A percentile compares a stretch with the other conserved stretches of the same genome.
Conservation (phyloP, 2,113 vertebrate species). For the Haemorhous mexicanus region DNA sequence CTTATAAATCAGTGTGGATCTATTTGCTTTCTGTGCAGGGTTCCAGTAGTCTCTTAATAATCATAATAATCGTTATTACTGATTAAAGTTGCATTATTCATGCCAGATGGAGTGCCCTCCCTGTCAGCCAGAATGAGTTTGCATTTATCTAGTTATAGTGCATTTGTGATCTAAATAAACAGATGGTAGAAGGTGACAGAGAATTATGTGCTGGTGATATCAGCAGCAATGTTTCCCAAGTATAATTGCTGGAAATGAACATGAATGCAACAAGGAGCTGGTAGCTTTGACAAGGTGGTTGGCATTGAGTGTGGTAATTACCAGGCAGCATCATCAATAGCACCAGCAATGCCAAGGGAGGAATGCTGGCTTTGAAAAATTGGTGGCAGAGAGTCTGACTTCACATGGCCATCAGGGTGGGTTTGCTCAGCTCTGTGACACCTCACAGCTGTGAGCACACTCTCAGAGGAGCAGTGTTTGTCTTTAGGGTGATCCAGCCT, state of each 20-base stretch:
- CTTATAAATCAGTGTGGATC: conserved; percentile 60
- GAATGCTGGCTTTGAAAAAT: background rate
- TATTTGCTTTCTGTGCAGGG: conserved; percentile 63
- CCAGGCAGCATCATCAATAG: background rate
- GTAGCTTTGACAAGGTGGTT: conserved; percentile 27
- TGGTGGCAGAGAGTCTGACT: background rate
- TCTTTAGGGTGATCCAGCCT: background rate
- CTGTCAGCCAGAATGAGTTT: conserved; percentile 68
- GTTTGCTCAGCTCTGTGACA: background rate
- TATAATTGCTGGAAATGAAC: conserved; percentile 73
- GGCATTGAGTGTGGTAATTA: background rate
- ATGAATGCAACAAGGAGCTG: conserved; percentile 25
- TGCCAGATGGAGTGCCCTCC: conserved; percentile 74
- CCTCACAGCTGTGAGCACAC: background rate
- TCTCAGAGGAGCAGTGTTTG: background rate
- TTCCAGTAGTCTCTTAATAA: conserved; percentile 75
- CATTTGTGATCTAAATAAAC: conserved; percentile 75
- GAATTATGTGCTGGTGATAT: conserved; percentile 68
- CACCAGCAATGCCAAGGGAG: background rate
- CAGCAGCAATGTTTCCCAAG: conserved; percentile 46
- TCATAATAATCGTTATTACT: conserved; percentile 77
- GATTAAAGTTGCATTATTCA: conserved; percentile 77
- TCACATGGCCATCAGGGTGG: fast-evolving
- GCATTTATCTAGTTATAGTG: conserved; percentile 69
- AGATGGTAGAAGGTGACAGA: conserved; percentile 73